Conservation (phyloP, 2,888 invertebrate species). For the Protophormia terraenovae region DNA sequence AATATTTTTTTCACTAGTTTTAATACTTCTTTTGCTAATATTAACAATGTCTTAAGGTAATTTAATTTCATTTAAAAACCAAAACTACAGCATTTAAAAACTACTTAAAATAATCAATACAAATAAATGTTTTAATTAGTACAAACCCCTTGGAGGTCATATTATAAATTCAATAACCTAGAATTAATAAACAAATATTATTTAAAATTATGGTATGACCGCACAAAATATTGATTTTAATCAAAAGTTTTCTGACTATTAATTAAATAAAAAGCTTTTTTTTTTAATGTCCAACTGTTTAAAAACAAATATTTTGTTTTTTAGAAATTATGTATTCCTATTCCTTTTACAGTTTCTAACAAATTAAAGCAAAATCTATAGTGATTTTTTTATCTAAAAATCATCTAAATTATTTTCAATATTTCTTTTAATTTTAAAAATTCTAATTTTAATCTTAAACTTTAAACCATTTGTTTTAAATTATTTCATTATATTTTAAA, state of each 20-base stretch:
- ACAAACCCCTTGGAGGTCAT: neutral
- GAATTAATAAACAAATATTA: neutral
- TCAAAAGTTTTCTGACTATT: neutral
- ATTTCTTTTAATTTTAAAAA: neutral
- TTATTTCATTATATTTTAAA: too few relatives aligned
- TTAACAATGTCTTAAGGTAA: too few relatives aligned
- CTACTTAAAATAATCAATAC: neutral
- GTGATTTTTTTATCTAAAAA: neutral
- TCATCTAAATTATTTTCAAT: neutral
- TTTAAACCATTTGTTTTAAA: neutral
- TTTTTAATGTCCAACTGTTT: neutral
- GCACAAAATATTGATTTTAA: neutral
- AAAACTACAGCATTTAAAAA: too few relatives aligned
- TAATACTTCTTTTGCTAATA: too few relatives aligned
- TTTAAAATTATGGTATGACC: neutral
- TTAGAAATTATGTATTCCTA: too few relatives aligned
- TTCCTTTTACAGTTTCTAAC: neutral
- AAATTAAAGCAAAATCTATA: neutral
- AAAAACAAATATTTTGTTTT: too few relatives aligned
- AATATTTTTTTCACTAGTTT: too few relatives aligned
- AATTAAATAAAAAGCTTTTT: neutral
- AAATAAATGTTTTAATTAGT: neutral
- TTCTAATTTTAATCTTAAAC: neutral
- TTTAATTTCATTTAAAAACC: too few relatives aligned
- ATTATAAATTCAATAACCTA: neutral